phyloP scores from a whole-genome alignment of 2,113 vertebrate genomes.

The Saimiri boliviensis region DNA sequence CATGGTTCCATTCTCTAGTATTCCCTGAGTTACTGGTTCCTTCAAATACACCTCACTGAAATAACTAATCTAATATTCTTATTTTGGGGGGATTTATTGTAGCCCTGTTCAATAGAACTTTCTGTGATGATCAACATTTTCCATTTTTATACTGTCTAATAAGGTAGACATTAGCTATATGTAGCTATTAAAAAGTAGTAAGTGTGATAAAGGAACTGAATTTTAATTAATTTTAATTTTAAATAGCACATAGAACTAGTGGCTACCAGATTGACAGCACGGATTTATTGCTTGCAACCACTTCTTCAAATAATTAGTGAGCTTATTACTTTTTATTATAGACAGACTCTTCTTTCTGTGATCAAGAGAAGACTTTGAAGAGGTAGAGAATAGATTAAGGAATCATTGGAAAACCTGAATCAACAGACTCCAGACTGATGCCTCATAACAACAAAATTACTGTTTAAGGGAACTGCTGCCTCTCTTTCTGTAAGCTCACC shows the following conservation, averaged over 20 bases:
- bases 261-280: neutral
- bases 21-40: neutral
- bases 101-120: too few relatives aligned
- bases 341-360: neutral
- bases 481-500: neutral
- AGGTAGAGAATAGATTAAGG: neutral
- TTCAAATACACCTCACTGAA: neutral
- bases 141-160: too few relatives aligned
- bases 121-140: too few relatives aligned
- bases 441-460: neutral
- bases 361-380: neutral
- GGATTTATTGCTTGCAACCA: neutral
- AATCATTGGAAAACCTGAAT: neutral
- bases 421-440: neutral
- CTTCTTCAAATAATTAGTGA: neutral
- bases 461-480: neutral
- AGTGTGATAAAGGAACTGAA: too few relatives aligned
- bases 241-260: neutral
- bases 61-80: neutral
- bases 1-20: neutral
- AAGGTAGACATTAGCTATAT: too few relatives aligned
- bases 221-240: too few relatives aligned
- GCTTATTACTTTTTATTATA: neutral
- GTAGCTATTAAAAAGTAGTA: too few relatives aligned
- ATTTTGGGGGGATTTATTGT: neutral